Evolutionary conservation across 2,888 invertebrate genomes (phyloP), one percentile per base, ranked within the genome.

Genomic region (Nebria salina): DNA sequence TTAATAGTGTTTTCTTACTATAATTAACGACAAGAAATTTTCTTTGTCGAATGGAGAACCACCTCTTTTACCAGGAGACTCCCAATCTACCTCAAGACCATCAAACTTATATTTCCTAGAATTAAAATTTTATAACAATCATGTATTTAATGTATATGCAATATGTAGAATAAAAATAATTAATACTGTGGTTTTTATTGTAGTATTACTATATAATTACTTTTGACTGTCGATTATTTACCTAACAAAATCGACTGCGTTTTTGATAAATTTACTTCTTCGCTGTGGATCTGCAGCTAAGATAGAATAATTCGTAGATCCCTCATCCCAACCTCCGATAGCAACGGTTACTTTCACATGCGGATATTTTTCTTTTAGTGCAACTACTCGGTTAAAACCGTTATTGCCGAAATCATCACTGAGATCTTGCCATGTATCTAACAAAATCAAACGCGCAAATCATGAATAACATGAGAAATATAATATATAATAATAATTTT

Each of bases 251-350:
- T 91, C 88, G 0, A 95, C 85, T 0, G 93, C 94, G 84, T 94
- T 95, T 65, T 91, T 89, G 0, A 96, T 92, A 85, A 97, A 97
- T 74, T 89, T 90, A 2, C 89, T 89, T 75, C 97, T 91, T 75
- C 91, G 89, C 15, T 91, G 90, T 0, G 92, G 90, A 75, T 91
- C 92, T 2, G 93, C 91, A 0, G 94, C 95, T 89, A 97, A 90
- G 65, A 89, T 89, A 15, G 95, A 95, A 87, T 93, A 95, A 84
- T 93, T 93, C 3, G 89, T 87, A 0, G 96, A 96, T 0, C 96
- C 97, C 87, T 97, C 96, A 87, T 96, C 97, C 97, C 97, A 97
- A 0, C 97, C 97, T 0, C 97, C 97, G 65, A 97, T 95, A 0
- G 96, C 97, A 11, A 97, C 87, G 1, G 93, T 92, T 1, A 89